Base-by-base conservation (phyloP, 1,140 invertebrate genomes). In the Aphelinus certus region DNA sequence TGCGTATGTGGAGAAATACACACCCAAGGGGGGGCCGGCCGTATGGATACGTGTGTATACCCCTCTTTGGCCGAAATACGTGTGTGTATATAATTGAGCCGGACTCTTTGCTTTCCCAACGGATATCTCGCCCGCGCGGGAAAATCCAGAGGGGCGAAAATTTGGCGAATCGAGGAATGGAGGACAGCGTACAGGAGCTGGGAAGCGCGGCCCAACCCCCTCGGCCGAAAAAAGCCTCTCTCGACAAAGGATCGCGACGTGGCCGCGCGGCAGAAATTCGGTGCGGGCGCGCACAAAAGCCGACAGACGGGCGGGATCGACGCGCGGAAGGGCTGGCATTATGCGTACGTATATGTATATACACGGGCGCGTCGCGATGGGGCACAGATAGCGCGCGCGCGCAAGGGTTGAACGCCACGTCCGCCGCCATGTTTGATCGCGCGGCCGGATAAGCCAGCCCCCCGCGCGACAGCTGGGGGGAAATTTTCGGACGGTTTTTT, bases 331-430 rank as follows among this genome's bases (percentile, higher is more conserved):
- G 48, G 42, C 66, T 56, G 60, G 53, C 42, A 70, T 70, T 72
- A 71, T 55, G 57, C 61, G 43, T 49, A 55, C 66, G 43, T 55
- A 62, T 76, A 26, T 26, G 26, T 26, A 26, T 26, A 26, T 26
- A 26, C 26, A 26, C 26, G 26, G 26, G 26, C 76, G 76, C 76
- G 77, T 76, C 71, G 72, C 77, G 83, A 86, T 84, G 79, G 78
- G 78, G 75, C 53, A 46, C 78, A 80, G 85, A 87, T 86, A 86
- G 84, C 26, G 26, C 26, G 26, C 26, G 26, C 26, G 26, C 26
- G 26, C 84, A 86, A 87, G 85, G 86, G 85, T 87, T 87, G 85
- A 84, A 86, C 76, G 71, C 65, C 74, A 63, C 55, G 9, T 7
- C 60, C 10, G 9, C 4, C 82, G 84, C 85, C 85, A 86, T 86